A percentile compares a stretch with the other conserved stretches of the same genome.
These are phyloP conservation scores for Stenolophus ochropezus DNA, from an alignment of 2,888 invertebrate genomes.

Conservation along the genomic window DNA sequence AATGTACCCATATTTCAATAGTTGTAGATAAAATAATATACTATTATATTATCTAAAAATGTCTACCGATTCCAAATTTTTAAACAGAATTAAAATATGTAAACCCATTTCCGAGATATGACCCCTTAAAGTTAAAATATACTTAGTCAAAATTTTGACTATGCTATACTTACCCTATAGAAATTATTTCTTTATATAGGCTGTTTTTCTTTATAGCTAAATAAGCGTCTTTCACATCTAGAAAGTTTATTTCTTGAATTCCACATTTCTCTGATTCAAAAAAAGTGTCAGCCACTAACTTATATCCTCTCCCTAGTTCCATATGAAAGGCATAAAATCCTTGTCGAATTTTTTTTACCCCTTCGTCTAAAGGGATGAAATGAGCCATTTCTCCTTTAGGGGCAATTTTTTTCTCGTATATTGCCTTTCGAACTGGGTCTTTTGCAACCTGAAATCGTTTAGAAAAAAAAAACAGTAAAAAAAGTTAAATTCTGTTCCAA, in stretches of 20 bases:
- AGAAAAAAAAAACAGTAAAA: too few relatives aligned
- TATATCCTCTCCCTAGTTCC: conserved; percentile 79
- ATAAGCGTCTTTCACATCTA: conserved; percentile 76
- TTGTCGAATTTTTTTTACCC: conserved; percentile 75
- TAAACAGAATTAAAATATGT: background rate
- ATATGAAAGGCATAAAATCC: conserved; percentile 80
- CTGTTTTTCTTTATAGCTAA: conserved; percentile 75
- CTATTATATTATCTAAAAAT: too few relatives aligned
- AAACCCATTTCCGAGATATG: background rate
- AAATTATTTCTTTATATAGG: conserved; percentile 75
- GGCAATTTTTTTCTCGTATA: conserved; percentile 77
- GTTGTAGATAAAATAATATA: background rate
- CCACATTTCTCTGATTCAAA: conserved; percentile 81
- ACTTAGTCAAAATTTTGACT: background rate
- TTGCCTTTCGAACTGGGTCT: conserved; percentile 76
- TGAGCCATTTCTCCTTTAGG: conserved; percentile 75
- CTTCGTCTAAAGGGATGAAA: conserved; percentile 76
- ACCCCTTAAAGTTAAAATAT: background rate
- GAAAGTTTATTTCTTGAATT: conserved; percentile 75
- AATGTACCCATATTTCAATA: too few relatives aligned
- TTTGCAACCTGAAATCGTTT: conserved; percentile 75
- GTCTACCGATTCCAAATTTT: background rate
- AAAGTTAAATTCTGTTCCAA: too few relatives aligned
- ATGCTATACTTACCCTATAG: conserved; percentile 73
- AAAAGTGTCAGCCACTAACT: conserved; percentile 78